Base-by-base conservation (phyloP, 2,113 vertebrate species). In the Okapia johnstoni region DNA sequence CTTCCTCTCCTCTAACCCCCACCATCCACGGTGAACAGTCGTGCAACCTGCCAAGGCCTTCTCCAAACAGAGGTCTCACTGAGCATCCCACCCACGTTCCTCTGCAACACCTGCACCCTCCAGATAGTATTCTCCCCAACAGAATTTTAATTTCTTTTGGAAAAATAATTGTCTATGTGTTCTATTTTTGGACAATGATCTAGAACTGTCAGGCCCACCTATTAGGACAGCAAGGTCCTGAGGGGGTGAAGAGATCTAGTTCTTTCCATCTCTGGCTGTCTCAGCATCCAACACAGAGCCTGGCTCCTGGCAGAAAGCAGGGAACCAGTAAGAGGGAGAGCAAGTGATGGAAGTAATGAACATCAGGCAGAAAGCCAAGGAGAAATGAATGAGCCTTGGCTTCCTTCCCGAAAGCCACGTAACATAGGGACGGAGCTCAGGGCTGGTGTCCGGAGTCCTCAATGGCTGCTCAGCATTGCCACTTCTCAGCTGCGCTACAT, bases 301-400 rank as follows among this genome's bases (percentile, higher is more conserved):
- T 84, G 73, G 61, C 73, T 94, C 80, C 92, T 7, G 14, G 55
- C 48, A 60, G 89, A 93, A 92, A 87, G 54, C 77, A 57, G 95
- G 66, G 88, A 86, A 70, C 73, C 54, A 0, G 83, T 13, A 76
- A 93, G 90, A 93, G 94, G 85, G 87, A 93, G 95, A 93, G 50
- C 57, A 28, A 88, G 70, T 79, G 40, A 14, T 87, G 80, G 92
- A 88, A 94, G 79, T 83, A 50, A 73, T 88, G 96, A 97, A 19
- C 92, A 26, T 76, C 85, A 58, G 97, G 96, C 97, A 94, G 30
- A 43, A 63, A 85, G 85, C 97, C 96, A 95, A 77, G 73, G 93
- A 96, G 70, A 85, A 79, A 94, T 66, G 96, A 97, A 93, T 90
- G 97, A 83, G 61, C 84, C 48, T 66, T 94, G 97, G 87, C 90